A percentile compares a stretch with the other conserved stretches of the same genome.
Evolutionary conservation across 2,797 vertebrate species (phyloP).

Genomic region (Chloroceryle amazona): DNA sequence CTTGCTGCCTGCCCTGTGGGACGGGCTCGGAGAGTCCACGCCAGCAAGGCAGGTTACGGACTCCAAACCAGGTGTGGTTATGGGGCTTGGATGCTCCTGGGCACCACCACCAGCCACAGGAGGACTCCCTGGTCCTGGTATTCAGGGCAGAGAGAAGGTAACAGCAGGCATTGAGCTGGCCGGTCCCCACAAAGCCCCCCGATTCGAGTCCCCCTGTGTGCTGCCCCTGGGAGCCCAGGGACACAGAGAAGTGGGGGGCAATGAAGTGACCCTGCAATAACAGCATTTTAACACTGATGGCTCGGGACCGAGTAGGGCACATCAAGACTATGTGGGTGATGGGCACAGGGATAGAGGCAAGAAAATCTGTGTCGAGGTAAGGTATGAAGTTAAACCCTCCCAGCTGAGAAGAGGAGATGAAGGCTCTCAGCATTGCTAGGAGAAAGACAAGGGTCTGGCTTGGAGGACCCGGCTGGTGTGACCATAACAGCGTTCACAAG

Average conservation of each 20-base stretch:
- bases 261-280: neutral
- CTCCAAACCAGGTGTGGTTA: fast-evolving
- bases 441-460: neutral
- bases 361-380: neutral
- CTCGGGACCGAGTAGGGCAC: neutral
- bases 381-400: neutral
- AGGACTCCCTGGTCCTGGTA: fast-evolving
- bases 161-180: neutral
- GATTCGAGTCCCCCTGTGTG: fast-evolving
- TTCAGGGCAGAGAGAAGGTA: neutral
- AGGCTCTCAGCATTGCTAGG: neutral
- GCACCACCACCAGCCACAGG: neutral
- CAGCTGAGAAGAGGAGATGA: neutral
- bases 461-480: neutral
- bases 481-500: fast-evolving
- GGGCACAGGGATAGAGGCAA: neutral
- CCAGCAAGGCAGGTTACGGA: neutral
- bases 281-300: neutral
- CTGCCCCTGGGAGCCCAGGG: neutral
- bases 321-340: neutral
- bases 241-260: fast-evolving
- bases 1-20: neutral
- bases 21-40: neutral
- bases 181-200: neutral
- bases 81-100: neutral